Base-by-base conservation (phyloP, 2,797 vertebrate genomes). In the Mallotus villosus region DNA sequence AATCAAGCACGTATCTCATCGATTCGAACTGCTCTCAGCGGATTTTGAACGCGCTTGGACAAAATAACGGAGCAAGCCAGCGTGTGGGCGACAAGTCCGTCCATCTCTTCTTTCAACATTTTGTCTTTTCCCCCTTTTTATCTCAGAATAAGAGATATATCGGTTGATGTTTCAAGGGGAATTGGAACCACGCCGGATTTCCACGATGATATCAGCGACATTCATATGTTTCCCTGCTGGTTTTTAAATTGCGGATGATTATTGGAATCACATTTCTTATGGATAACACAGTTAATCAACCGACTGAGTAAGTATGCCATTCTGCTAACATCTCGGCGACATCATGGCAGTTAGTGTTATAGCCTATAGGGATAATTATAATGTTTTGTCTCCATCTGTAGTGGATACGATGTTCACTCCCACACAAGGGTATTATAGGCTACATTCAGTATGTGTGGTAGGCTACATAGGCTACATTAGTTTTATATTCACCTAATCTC, bases 1-100 rank as follows among this genome's bases (percentile, higher is more conserved):
- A 97, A 97, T 97, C 96, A 95, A 97, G 93, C 94, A 86, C 95
- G 89, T 92, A 95, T 94, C 93, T 92, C 95, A 95, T 96, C 95
- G 95, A 97, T 96, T 91, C 87, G 82, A 84, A 92, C 75, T 84
- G 78, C 84, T 87, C 88, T 80, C 90, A 71, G 86, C 81, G 89
- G 91, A 90, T 91, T 85, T 88, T 87, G 84, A 87, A 88, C 87
- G 87, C 86, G 81, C 86, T 82, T 82, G 90, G 89, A 89, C 90
- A 85, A 89, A 92, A 92, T 90, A 88, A 79, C 75, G 81, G 49
- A 80, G 83, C 85, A 81, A 84, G 87, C 78, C 88, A 88, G 84
- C 85, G 87, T 85, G 85, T 83, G 83, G 87, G 84, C 85, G 88
- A 89, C 86, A 86, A 87, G 84, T 87, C 85, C 81, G 84, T 76